Conservation (phyloP, 30 jellyfish, hydroid and myxozoan genomes). For the Hydra vulgaris region DNA sequence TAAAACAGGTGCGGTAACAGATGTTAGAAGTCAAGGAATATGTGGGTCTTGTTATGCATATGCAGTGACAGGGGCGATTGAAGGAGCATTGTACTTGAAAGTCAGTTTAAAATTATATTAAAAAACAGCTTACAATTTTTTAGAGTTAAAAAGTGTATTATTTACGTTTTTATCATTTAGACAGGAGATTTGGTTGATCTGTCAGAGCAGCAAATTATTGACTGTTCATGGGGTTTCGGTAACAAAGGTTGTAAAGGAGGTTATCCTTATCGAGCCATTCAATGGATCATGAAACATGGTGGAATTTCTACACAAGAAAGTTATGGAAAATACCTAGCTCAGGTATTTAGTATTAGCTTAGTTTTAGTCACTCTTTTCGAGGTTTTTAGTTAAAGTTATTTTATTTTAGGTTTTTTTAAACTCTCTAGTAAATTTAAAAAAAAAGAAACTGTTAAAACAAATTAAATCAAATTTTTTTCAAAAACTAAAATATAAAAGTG, state of each 20-base stretch:
- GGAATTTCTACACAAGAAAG: slow-evolving; percentile 86
- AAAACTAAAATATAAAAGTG: no score
- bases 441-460: no score
- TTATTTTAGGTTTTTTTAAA: no score
- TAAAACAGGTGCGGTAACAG: slow-evolving; percentile 72
- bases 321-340: slow-evolving; percentile 88
- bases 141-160: neutral
- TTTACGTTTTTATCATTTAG: slow-evolving; percentile 13
- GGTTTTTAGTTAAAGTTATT: no score
- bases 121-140: no score
- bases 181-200: slow-evolving; percentile 55
- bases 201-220: slow-evolving; percentile 81
- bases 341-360: slow-evolving; percentile 33
- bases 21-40: slow-evolving; percentile 78
- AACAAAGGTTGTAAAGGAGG: slow-evolving; percentile 97
- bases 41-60: slow-evolving; percentile 96
- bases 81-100: slow-evolving; percentile 74
- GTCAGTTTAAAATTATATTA: slow-evolving; percentile 18
- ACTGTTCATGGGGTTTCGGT: slow-evolving; percentile 97
- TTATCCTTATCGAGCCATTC: slow-evolving; percentile 93
- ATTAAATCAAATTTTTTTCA: no score
- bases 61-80: slow-evolving; percentile 92
- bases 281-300: slow-evolving; percentile 88
- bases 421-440: no score
- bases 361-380: no score